These are phyloP conservation scores for Diogma glabrata DNA, from an alignment of 2,888 invertebrate species.

Conservation along the genomic window DNA sequence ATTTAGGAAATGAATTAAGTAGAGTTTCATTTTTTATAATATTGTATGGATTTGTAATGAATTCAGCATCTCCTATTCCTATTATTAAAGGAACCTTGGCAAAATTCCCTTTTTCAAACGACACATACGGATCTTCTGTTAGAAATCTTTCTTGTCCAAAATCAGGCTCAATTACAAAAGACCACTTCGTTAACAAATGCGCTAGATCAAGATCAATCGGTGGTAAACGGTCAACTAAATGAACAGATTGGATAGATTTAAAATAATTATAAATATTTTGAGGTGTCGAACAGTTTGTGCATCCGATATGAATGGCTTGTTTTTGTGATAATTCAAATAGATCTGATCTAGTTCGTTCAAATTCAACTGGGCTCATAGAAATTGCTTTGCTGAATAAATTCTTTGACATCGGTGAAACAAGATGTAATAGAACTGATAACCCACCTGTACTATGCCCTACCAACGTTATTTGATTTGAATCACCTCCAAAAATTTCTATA, in stretches of 20 bases:
- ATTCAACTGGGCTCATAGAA: constrained; percentile 45
- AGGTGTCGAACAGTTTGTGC: too few relatives aligned
- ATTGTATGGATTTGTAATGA: too few relatives aligned
- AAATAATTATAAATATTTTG: too few relatives aligned
- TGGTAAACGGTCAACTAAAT: too few relatives aligned
- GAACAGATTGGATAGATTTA: too few relatives aligned
- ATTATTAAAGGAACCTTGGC: constrained; percentile 52
- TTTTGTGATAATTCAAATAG: too few relatives aligned
- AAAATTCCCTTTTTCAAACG: constrained; percentile 29
- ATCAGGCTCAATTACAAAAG: constrained; percentile 51
- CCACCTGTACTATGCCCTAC: constrained; percentile 45
- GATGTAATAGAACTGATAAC: constrained; percentile 38
- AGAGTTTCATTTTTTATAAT: too few relatives aligned
- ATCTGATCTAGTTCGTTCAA: too few relatives aligned
- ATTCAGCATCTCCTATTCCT: constrained; percentile 55
- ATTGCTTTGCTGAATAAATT: constrained; percentile 50
- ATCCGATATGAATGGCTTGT: too few relatives aligned
- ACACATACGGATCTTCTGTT: constrained; percentile 40
- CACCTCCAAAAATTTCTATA: constrained; percentile 52
- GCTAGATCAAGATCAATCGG: constrained; percentile 34
- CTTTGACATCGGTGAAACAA: constrained; percentile 49
- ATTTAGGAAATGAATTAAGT: too few relatives aligned
- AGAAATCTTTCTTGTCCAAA: constrained; percentile 50
- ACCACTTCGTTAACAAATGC: too few relatives aligned
- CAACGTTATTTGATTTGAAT: constrained; percentile 49